These are phyloP conservation scores for Uria lomvia DNA, from an alignment of 2,113 vertebrate species.

Conservation along the genomic window DNA sequence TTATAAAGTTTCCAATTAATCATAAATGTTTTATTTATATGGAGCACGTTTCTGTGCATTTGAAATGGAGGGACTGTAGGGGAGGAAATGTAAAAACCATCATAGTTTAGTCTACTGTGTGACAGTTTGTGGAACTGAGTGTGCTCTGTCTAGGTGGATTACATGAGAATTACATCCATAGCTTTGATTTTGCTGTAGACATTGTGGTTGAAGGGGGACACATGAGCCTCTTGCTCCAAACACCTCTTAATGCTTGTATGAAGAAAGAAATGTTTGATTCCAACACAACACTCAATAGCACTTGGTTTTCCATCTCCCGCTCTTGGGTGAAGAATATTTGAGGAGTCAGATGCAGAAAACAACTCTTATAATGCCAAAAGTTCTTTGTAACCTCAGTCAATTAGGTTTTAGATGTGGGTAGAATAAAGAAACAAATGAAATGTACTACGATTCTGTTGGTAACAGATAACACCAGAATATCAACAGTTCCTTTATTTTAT, in stretches of 20 bases:
- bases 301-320: not conserved
- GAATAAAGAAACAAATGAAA: not conserved
- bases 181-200: not conserved
- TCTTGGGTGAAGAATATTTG: not conserved
- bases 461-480: not conserved
- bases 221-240: not conserved
- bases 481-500: not conserved
- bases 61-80: not conserved
- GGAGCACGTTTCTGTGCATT: not conserved
- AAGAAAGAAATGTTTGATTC: not conserved
- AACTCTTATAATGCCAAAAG: not conserved
- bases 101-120: not conserved
- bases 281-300: not conserved
- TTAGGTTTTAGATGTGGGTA: not conserved
- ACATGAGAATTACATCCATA: not conserved
- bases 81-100: not conserved
- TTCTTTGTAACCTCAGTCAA: not conserved
- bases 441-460: not conserved
- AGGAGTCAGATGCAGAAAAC: not conserved
- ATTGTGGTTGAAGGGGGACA: rapidly evolving
- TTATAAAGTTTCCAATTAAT: not conserved
- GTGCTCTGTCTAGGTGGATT: not conserved
- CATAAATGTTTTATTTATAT: not conserved
- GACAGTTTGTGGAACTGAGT: not conserved
- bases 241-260: not conserved